Evolutionary conservation across 64 coral and sea anemone species (phyloP), one percentile per base, ranked within the genome.

Genomic region (Porites australiensis): DNA sequence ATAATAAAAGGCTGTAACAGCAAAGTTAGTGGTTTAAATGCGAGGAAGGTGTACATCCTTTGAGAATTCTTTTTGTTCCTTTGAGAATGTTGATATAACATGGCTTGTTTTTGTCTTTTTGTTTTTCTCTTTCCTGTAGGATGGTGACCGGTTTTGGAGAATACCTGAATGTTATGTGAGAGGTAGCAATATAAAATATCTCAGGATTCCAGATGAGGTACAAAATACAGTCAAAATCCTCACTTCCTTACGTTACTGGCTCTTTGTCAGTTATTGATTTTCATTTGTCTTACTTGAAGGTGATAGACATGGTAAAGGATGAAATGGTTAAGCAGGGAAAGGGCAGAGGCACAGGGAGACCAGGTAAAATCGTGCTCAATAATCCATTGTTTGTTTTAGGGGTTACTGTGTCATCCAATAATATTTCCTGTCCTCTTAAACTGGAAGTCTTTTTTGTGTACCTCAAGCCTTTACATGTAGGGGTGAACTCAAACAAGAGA

Each of bases 151-250:
- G n/a, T 98, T 98, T 95, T 98, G 96, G 96, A 92, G 92, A 71
- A 98, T 95, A 55, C 96, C 96, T 53, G 96, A 98, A 58, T 98
- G 96, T 90, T 98, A 96, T 94, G 90, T 98, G 46, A 94, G 96
- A 67, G 96, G 96, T 9, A 98, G 96, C 87, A 98, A 98, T 48
- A 98, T 98, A 64, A 98, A 98, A 76, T 98, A 98, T 85, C 89
- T 98, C 50, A 89, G 96, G 87, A 98, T 98, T 92, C 96, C 96
- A 85, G 96, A 98, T 91, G 96, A 98, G 96, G 96, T 98, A 87
- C 72, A 77, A 3, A 3, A 57, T 3, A 12, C 27, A 37, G 27
- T 37, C 27, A 37, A 37, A 37, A 0, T 1, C 27, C 27, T 37
- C 27, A 1, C 27, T 37, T 37, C 27, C 27, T 37, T 37, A 37